Conservation (phyloP, 2,113 vertebrate genomes). For the Odobenus rosmarus region DNA sequence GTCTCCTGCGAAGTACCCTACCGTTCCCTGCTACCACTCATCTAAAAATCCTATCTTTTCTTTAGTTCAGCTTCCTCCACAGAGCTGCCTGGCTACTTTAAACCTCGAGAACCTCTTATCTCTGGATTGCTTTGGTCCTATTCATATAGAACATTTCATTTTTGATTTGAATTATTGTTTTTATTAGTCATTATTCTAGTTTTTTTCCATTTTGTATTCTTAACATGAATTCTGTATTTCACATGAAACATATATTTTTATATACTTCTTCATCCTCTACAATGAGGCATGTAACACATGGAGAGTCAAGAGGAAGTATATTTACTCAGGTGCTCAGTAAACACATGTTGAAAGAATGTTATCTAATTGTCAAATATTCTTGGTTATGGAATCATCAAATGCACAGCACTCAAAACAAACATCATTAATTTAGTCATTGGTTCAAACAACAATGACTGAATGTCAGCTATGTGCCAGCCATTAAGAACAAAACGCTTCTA, state of each 20-base stretch:
- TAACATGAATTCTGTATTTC: background rate
- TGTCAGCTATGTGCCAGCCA: background rate
- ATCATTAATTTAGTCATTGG: background rate
- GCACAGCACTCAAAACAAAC: background rate
- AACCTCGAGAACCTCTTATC: background rate
- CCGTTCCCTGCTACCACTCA: background rate
- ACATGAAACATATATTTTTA: background rate
- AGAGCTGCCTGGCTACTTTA: background rate
- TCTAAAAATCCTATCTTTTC: background rate
- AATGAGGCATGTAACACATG: background rate
- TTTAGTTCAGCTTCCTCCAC: background rate
- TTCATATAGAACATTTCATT: background rate
- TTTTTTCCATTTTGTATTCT: background rate
- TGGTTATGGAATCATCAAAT: background rate
- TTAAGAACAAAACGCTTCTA: background rate
- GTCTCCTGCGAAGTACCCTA: background rate
- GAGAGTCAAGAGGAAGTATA: background rate
- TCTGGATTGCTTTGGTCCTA: background rate
- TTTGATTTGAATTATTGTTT: background rate
- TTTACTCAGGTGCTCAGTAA: background rate
- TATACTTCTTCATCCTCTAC: background rate
- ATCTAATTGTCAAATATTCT: background rate
- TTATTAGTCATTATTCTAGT: background rate
- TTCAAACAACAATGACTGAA: background rate
- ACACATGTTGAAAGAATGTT: background rate